These are phyloP conservation scores for Nematolebias whitei DNA, from an alignment of 2,113 vertebrate genomes.

Conservation along the genomic window DNA sequence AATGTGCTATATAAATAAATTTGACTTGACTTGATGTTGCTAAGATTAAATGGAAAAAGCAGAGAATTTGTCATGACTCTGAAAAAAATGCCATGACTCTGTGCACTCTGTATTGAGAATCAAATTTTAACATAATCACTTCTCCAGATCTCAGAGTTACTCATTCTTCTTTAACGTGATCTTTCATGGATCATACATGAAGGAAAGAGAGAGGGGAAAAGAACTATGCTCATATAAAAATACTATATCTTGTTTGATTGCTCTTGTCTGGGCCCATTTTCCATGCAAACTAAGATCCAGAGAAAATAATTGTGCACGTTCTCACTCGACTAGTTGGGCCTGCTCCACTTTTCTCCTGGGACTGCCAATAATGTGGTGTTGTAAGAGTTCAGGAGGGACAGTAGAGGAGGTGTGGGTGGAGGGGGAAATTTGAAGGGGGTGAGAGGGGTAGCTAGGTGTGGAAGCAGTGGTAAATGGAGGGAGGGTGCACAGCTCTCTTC, in stretches of 20 bases:
- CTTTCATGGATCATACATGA: constrained; percentile 24
- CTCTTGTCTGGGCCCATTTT: constrained; percentile 52
- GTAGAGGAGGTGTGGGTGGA: constrained; percentile 21
- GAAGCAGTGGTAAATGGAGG: constrained; percentile 39
- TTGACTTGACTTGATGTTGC: constrained; percentile 60
- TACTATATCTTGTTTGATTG: constrained; percentile 46
- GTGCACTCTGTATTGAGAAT: constrained; percentile 60
- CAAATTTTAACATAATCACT: constrained; percentile 68
- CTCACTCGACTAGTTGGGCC: constrained; percentile 45
- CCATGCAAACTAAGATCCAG: constrained; percentile 35
- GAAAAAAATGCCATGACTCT: constrained; percentile 65
- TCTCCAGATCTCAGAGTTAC: constrained; percentile 53
- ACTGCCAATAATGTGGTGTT: constrained; percentile 40
- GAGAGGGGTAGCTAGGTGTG: constrained; percentile 50
- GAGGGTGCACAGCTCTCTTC: constrained; percentile 65
- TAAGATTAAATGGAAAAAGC: constrained; percentile 67
- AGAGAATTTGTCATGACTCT: constrained; percentile 68
- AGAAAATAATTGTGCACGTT: constrained; percentile 27
- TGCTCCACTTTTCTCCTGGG: constrained; percentile 51
- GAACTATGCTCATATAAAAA: not conserved
- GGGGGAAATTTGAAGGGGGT: constrained; percentile 17
- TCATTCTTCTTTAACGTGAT: constrained; percentile 43
- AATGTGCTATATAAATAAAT: too few species aligned
- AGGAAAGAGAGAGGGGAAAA: not conserved
- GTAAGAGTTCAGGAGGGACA: constrained; percentile 9